Evolutionary conservation across 2,888 invertebrate genomes (phyloP).

Genomic region (Monoplex corrugatus): DNA sequence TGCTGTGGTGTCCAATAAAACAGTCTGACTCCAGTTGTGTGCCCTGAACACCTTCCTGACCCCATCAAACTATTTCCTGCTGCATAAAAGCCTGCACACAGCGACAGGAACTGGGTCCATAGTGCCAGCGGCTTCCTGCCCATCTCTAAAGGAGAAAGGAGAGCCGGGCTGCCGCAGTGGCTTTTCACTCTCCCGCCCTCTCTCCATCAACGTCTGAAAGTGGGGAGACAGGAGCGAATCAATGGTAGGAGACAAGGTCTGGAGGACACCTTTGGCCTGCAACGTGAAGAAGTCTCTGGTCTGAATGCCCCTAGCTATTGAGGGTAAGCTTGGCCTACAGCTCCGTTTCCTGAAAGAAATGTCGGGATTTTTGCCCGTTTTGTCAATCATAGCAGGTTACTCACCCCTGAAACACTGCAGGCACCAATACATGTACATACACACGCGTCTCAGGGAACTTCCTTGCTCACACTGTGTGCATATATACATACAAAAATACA

Average conservation of each 20-base stretch:
- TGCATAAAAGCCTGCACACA: neutral
- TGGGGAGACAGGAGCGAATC: neutral
- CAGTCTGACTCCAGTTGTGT: constrained; percentile 22
- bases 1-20: constrained; percentile 3
- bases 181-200: neutral
- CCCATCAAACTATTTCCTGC: constrained; percentile 33
- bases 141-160: neutral
- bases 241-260: neutral
- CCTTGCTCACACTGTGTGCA: too few relatives aligned
- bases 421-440: too few relatives aligned
- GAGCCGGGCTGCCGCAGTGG: neutral
- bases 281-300: too few relatives aligned
- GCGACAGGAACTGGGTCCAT: neutral
- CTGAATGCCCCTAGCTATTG: too few relatives aligned
- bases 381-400: too few relatives aligned
- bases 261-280: neutral
- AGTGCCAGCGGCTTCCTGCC: neutral
- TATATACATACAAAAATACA: too few relatives aligned
- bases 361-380: too few relatives aligned
- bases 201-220: neutral
- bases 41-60: constrained; percentile 24
- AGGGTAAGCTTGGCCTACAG: too few relatives aligned
- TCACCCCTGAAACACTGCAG: too few relatives aligned
- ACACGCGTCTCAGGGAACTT: too few relatives aligned
- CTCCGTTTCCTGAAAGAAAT: too few relatives aligned